These are phyloP conservation scores for Bacillus rossius DNA, from an alignment of 1,140 invertebrate genomes.

Conservation along the genomic window DNA sequence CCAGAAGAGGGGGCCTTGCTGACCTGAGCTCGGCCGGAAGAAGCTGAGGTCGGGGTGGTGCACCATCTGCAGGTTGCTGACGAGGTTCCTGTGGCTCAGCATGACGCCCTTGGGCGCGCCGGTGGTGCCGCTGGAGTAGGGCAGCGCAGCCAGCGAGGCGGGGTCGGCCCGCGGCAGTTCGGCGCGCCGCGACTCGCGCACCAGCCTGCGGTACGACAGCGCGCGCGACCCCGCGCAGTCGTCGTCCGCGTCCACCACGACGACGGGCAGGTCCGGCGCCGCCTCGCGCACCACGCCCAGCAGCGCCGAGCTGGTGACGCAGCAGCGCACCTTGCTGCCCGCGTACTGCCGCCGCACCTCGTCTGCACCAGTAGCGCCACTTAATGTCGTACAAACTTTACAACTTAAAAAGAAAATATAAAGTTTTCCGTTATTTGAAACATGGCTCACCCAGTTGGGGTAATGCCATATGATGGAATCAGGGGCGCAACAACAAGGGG, in stretches of 20 bases:
- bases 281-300: neutral
- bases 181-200: neutral
- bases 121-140: slow-evolving; percentile 84
- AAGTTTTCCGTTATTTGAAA: too few relatives aligned
- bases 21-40: slow-evolving; percentile 33
- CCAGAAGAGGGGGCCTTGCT: too few relatives aligned
- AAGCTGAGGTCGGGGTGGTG: slow-evolving; percentile 37
- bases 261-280: neutral
- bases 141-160: slow-evolving; percentile 40
- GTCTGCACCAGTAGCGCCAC: too few relatives aligned
- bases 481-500: too few relatives aligned
- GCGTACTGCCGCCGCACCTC: slow-evolving; percentile 33
- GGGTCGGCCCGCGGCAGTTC: neutral
- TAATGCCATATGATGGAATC: too few relatives aligned
- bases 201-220: neutral
- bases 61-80: slow-evolving; percentile 58
- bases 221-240: neutral
- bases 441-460: too few relatives aligned
- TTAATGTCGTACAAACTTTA: too few relatives aligned
- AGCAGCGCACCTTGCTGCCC: slow-evolving; percentile 27
- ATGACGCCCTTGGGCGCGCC: slow-evolving; percentile 89
- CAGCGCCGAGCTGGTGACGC: neutral
- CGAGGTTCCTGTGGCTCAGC: slow-evolving; percentile 71
- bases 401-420: too few relatives aligned
- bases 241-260: neutral